phyloP scores from a whole-genome alignment of 2,888 invertebrate species.

The Rotaria magnacalcarata region DNA sequence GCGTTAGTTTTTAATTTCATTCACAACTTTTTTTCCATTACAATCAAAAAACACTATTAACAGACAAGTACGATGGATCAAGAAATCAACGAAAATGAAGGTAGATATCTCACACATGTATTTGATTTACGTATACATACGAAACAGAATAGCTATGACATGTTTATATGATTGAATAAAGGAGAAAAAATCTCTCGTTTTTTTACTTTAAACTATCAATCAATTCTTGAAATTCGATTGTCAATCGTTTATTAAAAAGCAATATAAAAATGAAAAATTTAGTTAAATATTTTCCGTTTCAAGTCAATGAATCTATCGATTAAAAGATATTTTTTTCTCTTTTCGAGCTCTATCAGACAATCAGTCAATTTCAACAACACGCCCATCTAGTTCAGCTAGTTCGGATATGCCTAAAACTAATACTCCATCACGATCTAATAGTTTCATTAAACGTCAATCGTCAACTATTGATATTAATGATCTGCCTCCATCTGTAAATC shows the following conservation, averaged over 20 bases:
- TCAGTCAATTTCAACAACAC: not conserved
- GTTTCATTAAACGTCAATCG: not conserved
- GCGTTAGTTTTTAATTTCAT: not conserved
- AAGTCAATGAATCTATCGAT: too few species aligned
- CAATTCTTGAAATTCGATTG: not conserved
- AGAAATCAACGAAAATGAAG: not conserved
- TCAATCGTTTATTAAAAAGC: not conserved
- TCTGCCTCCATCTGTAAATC: not conserved
- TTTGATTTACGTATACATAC: not conserved
- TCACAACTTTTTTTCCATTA: not conserved
- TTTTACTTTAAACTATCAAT: not conserved
- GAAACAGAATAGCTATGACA: too few species aligned
- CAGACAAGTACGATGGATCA: not conserved
- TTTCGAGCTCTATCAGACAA: not conserved
- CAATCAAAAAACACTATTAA: not conserved
- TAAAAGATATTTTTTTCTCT: not conserved
- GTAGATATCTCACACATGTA: not conserved
- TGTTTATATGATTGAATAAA: too few species aligned
- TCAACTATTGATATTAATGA: not conserved
- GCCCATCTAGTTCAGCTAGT: not conserved
- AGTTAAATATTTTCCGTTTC: too few species aligned
- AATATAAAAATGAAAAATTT: not conserved
- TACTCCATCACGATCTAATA: not conserved
- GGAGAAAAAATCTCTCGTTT: too few species aligned
- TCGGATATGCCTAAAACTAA: not conserved